Base-by-base conservation (phyloP, 1,140 invertebrate genomes). In the Elysia chlorotica region DNA sequence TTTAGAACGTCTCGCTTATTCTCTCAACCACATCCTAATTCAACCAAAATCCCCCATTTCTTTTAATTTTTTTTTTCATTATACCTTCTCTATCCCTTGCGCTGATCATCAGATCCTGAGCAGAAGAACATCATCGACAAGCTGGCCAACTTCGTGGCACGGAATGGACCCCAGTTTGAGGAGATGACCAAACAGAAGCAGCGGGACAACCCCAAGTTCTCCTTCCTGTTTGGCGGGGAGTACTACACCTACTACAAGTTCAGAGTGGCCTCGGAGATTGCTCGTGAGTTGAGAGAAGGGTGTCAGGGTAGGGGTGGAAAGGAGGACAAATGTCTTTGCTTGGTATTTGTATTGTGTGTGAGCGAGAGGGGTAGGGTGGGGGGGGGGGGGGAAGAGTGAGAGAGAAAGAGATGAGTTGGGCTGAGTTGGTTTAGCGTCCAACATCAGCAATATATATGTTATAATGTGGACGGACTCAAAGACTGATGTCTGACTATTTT, bases 151-250 rank as follows among this genome's bases (percentile, higher is more conserved):
- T 99, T 99, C 91, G 97, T 99, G 68, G 97, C 97, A 74, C 90
- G 97, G 85, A 99, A 99, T 93, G 97, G 97, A 25, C 96, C 95
- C 1, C 96, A 98, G 86, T 99, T 99, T 89, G 97, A 99, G 89
- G 92, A 95, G 85, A 98, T 98, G 92, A 98, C 96, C 59, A 98
- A 98, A 90, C 95, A 95, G 82, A 98, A 99, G 88, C 96, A 99
- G 88, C 94, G 96, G 87, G 95, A 96, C 82, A 99, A 99, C 88
- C 95, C 96, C 19, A 96, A 96, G 85, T 99, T 99, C 89, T 91
- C 93, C 77, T 99, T 99, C 89, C 90, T 99, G 38, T 99, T 97
- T 90, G 96, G 96, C 77, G 97, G 97, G 61, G 95, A 97, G 83
- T 93, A 92, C 88, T 96, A 93, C 89, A 94, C 94, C 87, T 99